Evolutionary conservation across 2,888 invertebrate species (phyloP), one percentile per base, ranked within the genome.

Genomic region (Rotaria socialis): DNA sequence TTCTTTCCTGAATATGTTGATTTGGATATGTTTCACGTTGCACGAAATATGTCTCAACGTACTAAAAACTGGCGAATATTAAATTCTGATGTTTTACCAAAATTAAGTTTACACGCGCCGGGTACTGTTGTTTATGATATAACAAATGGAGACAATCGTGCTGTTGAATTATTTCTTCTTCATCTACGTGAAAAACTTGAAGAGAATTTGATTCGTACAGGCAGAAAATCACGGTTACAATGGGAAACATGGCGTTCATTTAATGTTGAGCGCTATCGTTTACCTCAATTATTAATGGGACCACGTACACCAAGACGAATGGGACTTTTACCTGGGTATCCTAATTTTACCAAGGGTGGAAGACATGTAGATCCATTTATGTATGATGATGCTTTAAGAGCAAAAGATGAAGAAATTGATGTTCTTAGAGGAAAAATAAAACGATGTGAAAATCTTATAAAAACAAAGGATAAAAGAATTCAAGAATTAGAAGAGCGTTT

Each of bases 1-100:
- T 86, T 85, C 60, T 86, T 85, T 80, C 85, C 86, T 14, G 86
- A 86, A 43, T 60, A 85, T 41, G 58, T 86, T n/a, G 84, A 86
- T 41, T 47, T 86, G 10, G 85, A 60, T 11, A 75, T 75, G 4
- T 86, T 60, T 43, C 58, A 35, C 22, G 35, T 56, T 7, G 74
- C 58, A n/a, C 74, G 85, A n/a, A 84, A 86, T 80, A 85, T 86
- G 27, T 75, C 75, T 47, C 75, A 86, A 58, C 85, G 86, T 19
- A 56, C 50, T 14, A 47, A 60, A 52, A 85, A 86, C 22, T 86
- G 86, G 86, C 85, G 85, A 43, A 58, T 85, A 85, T 35, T 58
- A 35, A 43, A 50, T 75, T 60, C 84, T 2, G 24, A 50, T n/a
- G 52, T 85, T 6, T 27, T 52, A 84, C 27, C 84, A 19, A 84